These are phyloP conservation scores for Seriola aureovittata DNA, from an alignment of 2,113 vertebrate genomes.

Conservation along the genomic window DNA sequence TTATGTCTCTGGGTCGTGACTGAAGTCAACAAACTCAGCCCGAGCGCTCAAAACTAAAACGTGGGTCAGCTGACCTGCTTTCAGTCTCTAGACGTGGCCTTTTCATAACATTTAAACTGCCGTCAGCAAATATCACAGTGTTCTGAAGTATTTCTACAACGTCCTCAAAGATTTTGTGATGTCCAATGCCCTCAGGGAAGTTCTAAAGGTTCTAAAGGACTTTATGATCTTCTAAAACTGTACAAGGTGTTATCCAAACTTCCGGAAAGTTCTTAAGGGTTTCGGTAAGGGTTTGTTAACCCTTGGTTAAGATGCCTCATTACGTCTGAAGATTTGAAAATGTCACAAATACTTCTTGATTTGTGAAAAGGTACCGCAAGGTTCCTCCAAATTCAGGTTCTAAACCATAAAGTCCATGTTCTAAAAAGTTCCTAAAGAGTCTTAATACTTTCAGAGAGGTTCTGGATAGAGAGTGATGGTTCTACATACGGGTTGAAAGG, in stretches of 20 bases:
- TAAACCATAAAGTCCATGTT: not conserved
- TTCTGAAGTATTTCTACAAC: not conserved
- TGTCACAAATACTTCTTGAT: too few species aligned
- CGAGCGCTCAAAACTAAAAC: not conserved
- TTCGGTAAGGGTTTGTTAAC: too few species aligned
- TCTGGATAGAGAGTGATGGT: not conserved
- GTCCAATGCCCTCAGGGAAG: too few species aligned
- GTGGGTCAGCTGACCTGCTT: slow-evolving; percentile 31
- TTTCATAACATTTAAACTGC: not conserved
- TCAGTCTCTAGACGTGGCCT: not conserved
- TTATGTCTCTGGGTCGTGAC: slow-evolving; percentile 30
- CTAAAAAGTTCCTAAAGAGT: not conserved
- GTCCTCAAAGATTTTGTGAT: not conserved
- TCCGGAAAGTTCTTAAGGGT: not conserved
- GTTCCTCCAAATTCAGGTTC: too few species aligned
- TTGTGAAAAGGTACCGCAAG: too few species aligned
- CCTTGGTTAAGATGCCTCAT: too few species aligned
- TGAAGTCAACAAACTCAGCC: not conserved
- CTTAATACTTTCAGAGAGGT: not conserved
- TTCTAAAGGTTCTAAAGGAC: not conserved
- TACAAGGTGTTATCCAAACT: not conserved
- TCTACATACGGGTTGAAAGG: not conserved
- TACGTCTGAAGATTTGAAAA: too few species aligned
- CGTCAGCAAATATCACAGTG: too few species aligned
- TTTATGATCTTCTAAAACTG: too few species aligned